phyloP scores from a whole-genome alignment of 2,113 vertebrate species.

The Vidua chalybeata region DNA sequence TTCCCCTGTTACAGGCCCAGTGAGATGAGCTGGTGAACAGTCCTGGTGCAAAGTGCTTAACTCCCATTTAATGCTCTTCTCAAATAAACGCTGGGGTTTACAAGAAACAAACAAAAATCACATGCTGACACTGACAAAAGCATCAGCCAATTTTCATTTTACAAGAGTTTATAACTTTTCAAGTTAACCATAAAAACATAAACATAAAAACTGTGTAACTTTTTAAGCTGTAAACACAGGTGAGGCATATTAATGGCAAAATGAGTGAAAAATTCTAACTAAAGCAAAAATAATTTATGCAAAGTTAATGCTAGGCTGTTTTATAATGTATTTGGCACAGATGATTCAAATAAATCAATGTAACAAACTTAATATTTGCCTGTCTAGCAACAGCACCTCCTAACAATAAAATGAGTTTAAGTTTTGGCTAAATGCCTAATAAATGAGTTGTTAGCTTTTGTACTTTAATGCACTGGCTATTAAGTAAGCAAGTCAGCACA shows the following conservation, averaged over 20 bases:
- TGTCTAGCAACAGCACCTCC: conserved; percentile 17
- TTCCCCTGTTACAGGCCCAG: background rate
- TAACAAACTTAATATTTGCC: conserved; percentile 28
- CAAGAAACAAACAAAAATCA: background rate
- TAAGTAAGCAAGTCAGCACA: conserved; percentile 38
- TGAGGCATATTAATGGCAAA: background rate
- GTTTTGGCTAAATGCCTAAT: conserved; percentile 42
- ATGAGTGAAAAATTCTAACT: background rate
- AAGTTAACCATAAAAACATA: background rate
- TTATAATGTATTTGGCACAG: conserved; percentile 4
- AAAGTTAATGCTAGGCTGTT: background rate
- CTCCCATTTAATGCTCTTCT: background rate
- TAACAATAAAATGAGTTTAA: conserved; percentile 23
- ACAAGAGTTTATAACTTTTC: background rate
- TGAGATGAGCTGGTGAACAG: background rate
- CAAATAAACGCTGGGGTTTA: background rate
- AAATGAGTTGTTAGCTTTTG: conserved; percentile 45
- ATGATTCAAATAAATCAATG: conserved; percentile 42
- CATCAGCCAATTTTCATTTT: background rate
- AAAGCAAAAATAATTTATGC: conserved; percentile 29
- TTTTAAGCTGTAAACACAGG: background rate
- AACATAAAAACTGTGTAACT: background rate
- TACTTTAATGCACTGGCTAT: conserved; percentile 45
- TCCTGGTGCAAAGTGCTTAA: background rate
- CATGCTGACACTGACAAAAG: background rate